phyloP scores from a whole-genome alignment of 2,888 invertebrate genomes.

The Andrena fulva region DNA sequence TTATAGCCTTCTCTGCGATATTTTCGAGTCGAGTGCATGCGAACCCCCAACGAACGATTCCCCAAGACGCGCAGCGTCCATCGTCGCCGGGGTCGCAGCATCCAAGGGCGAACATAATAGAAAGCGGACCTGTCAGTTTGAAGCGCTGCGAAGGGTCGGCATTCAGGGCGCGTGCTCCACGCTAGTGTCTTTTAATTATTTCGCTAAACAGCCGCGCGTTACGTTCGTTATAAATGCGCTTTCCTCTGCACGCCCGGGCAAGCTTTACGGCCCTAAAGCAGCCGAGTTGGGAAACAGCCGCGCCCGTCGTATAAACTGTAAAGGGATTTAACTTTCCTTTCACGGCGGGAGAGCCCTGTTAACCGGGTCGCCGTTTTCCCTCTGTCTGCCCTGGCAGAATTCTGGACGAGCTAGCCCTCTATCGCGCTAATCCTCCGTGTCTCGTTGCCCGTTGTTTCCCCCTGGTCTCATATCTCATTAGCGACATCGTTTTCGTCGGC shows the following conservation, averaged over 20 bases:
- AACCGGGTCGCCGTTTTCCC: conserved; percentile 71
- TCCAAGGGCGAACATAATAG: conserved; percentile 21
- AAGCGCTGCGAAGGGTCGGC: conserved; percentile 43
- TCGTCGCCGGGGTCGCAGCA: too few relatives aligned
- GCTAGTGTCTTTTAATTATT: conserved; percentile 83
- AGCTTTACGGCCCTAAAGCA: conserved; percentile 82
- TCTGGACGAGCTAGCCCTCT: conserved; percentile 66
- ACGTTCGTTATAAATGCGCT: conserved; percentile 81
- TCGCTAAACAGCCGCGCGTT: conserved; percentile 79
- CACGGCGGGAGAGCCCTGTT: conserved; percentile 76
- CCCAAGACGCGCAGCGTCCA: neutral
- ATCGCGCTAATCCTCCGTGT: conserved; percentile 68
- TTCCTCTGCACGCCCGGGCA: conserved; percentile 75
- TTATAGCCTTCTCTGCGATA: too few relatives aligned
- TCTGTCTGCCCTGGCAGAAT: conserved; percentile 74
- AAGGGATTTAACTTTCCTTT: conserved; percentile 84
- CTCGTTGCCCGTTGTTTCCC: conserved; percentile 71
- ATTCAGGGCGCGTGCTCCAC: conserved; percentile 58
- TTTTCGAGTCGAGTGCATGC: too few relatives aligned
- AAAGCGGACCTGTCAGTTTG: conserved; percentile 41
- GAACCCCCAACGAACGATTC: neutral
- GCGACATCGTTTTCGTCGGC: conserved; percentile 43
- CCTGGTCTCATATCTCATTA: conserved; percentile 68
- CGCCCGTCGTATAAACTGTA: conserved; percentile 81
- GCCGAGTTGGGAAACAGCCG: conserved; percentile 79